Percentiles rank a stretch among this genome's conserved stretches.
Evolutionary conservation across 2,113 vertebrate genomes (phyloP).

Genomic region (Solenodon paradoxus): DNA sequence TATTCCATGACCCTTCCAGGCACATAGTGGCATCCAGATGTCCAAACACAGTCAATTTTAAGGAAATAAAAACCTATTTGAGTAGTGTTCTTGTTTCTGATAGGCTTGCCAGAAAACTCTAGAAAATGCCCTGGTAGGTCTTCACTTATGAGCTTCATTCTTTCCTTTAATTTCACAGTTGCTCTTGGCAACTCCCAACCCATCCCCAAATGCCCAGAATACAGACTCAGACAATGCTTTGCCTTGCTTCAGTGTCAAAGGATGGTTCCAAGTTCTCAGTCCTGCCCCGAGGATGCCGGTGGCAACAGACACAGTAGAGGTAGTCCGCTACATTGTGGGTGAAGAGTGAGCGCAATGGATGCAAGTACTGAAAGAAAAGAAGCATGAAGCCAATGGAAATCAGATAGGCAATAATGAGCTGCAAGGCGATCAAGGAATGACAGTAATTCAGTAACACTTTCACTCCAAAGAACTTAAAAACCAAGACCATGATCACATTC

Average conservation of each 20-base stretch:
- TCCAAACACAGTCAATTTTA: background rate
- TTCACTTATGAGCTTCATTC: background rate
- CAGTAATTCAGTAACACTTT: constrained; percentile 94
- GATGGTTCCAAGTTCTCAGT: constrained; percentile 66
- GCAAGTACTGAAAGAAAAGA: constrained; percentile 95
- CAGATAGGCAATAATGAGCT: constrained; percentile 92
- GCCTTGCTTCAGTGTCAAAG: constrained; percentile 75
- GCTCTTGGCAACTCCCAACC: background rate
- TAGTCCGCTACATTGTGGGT: constrained; percentile 90
- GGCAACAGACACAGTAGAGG: constrained; percentile 89
- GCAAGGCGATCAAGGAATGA: constrained; percentile 88
- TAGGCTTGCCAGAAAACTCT: constrained; percentile 31
- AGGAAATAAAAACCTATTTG: background rate
- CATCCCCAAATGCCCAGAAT: constrained; percentile 64
- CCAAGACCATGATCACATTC: constrained; percentile 88
- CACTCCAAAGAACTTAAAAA: constrained; percentile 89
- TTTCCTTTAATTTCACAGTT: background rate
- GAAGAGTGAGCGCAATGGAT: constrained; percentile 94
- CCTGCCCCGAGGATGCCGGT: fast-evolving
- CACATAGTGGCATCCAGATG: background rate
- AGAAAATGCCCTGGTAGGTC: background rate
- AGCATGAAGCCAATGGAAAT: constrained; percentile 95
- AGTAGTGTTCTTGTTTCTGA: constrained; percentile 20
- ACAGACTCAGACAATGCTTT: constrained; percentile 83
- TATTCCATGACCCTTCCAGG: background rate